phyloP scores from a whole-genome alignment of 2,113 vertebrate genomes.

The Raphicerus campestris region DNA sequence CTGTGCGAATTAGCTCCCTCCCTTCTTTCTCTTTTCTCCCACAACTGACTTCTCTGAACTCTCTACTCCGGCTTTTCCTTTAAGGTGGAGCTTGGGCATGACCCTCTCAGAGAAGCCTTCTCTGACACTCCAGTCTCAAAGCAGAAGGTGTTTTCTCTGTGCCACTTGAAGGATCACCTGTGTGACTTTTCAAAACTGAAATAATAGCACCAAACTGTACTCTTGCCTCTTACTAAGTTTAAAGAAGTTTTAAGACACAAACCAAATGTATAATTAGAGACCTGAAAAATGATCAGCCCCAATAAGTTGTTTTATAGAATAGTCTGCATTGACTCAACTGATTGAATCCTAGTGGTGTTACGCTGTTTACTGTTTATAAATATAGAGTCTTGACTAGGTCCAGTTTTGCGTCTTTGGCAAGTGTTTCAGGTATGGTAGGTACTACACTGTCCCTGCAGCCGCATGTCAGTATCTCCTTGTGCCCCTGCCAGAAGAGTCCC shows the following conservation, averaged over 20 bases:
- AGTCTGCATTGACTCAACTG: not conserved
- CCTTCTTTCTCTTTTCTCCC: not conserved
- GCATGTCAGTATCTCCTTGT: not conserved
- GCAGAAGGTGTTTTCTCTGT: not conserved
- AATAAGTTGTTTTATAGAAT: not conserved
- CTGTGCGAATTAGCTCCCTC: not conserved
- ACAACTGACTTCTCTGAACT: not conserved
- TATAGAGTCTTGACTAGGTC: not conserved
- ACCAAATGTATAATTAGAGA: not conserved
- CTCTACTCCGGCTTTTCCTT: not conserved
- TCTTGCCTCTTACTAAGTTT: not conserved
- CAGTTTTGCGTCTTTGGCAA: not conserved
- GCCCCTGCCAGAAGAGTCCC: not conserved
- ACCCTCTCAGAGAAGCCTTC: not conserved
- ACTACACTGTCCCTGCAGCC: not conserved
- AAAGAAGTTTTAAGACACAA: not conserved
- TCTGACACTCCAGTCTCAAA: not conserved
- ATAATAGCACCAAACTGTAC: not conserved
- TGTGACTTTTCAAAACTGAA: not conserved
- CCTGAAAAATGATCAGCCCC: not conserved
- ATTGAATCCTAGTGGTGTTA: not conserved
- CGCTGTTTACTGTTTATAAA: not conserved
- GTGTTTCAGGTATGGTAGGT: not conserved
- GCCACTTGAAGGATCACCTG: not conserved
- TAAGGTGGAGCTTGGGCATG: not conserved